phyloP scores from a whole-genome alignment of 2,113 vertebrate species.

The Sorex fumeus region DNA sequence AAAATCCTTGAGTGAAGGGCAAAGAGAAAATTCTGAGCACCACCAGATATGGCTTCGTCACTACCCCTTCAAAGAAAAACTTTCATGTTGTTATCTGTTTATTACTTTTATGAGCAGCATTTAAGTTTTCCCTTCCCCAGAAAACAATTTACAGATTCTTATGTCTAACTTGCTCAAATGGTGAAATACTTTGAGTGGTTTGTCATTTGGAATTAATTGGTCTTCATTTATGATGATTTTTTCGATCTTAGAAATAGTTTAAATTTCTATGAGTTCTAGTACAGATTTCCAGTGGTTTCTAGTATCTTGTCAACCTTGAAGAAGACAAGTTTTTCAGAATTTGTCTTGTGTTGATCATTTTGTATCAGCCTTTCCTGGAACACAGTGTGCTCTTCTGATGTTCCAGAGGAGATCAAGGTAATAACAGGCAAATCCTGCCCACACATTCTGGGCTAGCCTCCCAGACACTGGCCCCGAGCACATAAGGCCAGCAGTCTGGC shows the following conservation, averaged over 20 bases:
- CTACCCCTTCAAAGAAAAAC: no score
- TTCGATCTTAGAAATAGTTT: conserved; percentile 30
- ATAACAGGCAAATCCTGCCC: conserved; percentile 37
- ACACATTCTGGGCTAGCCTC: conserved; percentile 30
- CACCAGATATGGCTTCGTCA: no score
- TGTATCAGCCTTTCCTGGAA: conserved; percentile 62
- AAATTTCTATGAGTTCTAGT: conserved; percentile 33
- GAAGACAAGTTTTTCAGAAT: conserved; percentile 37
- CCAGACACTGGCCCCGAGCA: conserved; percentile 49
- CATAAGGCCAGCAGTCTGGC: neutral
- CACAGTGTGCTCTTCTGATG: neutral
- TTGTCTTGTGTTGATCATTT: conserved; percentile 44
- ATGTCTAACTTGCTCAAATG: neutral
- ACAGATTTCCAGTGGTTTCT: conserved; percentile 63
- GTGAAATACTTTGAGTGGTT: conserved; percentile 37
- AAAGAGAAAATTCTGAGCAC: no score
- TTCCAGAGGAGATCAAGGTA: conserved; percentile 49
- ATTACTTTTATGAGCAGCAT: conserved; percentile 22
- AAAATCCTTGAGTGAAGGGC: no score
- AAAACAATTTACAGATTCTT: no score
- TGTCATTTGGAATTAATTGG: conserved; percentile 10
- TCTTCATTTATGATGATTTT: conserved; percentile 35
- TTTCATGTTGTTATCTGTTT: neutral
- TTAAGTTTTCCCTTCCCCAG: neutral
- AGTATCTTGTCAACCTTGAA: conserved; percentile 45